phyloP scores from a whole-genome alignment of 2,797 vertebrate genomes.

The Melanotaenia maccullochi region DNA sequence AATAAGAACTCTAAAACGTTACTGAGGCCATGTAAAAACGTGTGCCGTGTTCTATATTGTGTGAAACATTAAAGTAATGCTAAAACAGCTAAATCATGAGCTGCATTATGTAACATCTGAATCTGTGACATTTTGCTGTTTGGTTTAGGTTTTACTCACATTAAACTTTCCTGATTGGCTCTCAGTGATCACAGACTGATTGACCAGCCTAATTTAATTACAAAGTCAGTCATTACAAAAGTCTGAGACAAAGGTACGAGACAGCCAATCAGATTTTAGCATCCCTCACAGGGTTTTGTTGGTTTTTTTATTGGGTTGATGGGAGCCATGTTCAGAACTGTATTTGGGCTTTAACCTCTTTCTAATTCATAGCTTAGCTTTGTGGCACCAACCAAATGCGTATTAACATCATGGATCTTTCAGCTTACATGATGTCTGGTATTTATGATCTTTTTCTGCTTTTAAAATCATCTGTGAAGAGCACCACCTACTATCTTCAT shows the following conservation, averaged over 20 bases:
- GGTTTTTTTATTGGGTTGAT: background rate
- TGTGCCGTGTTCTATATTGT: background rate
- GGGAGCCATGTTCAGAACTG: background rate
- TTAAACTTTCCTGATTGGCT: background rate
- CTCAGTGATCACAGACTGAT: background rate
- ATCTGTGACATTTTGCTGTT: background rate
- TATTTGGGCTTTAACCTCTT: background rate
- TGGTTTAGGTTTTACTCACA: conserved; percentile 15
- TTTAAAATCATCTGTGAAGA: background rate
- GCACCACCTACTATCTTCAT: no score
- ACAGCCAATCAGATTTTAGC: conserved; percentile 13
- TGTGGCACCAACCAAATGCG: background rate
- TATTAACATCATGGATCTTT: no score
- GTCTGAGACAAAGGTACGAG: background rate
- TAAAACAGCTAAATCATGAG: background rate
- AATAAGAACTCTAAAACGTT: background rate
- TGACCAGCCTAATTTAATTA: background rate
- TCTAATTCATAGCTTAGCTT: background rate
- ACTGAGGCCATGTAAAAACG: background rate
- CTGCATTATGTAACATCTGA: background rate
- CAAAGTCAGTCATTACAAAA: background rate
- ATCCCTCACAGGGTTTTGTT: background rate
- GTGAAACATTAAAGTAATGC: background rate
- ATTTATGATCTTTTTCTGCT: background rate
- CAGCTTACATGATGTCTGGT: background rate